phyloP scores from a whole-genome alignment of 2,113 vertebrate species.

The Trogon melanurus region DNA sequence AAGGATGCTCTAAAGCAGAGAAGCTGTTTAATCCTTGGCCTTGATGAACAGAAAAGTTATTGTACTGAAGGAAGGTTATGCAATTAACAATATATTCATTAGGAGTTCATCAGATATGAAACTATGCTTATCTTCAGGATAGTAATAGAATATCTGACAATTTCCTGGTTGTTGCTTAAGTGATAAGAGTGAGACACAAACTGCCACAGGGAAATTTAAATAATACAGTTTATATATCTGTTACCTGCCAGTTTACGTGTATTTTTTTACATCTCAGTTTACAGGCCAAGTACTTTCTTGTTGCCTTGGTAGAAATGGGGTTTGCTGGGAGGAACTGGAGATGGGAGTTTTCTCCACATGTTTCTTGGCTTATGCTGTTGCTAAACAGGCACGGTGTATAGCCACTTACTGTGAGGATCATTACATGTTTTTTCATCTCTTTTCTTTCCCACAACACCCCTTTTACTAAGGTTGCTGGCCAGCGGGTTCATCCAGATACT shows the following conservation, averaged over 20 bases:
- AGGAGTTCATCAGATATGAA: slow-evolving; percentile 55
- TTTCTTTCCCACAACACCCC: neutral
- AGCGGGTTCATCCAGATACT: neutral
- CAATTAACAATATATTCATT: slow-evolving; percentile 76
- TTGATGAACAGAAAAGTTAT: slow-evolving; percentile 68
- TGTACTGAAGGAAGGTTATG: slow-evolving; percentile 68
- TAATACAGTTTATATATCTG: neutral
- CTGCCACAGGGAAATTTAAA: neutral
- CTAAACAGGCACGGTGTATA: neutral
- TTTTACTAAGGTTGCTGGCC: neutral
- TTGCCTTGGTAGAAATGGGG: neutral
- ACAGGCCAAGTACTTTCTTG: neutral
- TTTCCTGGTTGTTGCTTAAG: slow-evolving; percentile 6
- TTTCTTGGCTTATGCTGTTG: neutral
- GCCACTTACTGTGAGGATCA: neutral
- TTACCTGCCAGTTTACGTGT: neutral
- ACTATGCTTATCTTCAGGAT: slow-evolving; percentile 16
- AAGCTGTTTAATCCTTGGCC: slow-evolving; percentile 75
- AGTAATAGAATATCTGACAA: neutral
- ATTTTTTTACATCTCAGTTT: neutral
- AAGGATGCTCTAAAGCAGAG: slow-evolving; percentile 70
- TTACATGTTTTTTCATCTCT: neutral
- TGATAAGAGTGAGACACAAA: neutral
- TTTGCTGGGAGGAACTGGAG: neutral
- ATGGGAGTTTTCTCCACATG: neutral